Base-by-base conservation (phyloP, 2,888 invertebrate genomes). In the Drosophila prolongata region DNA sequence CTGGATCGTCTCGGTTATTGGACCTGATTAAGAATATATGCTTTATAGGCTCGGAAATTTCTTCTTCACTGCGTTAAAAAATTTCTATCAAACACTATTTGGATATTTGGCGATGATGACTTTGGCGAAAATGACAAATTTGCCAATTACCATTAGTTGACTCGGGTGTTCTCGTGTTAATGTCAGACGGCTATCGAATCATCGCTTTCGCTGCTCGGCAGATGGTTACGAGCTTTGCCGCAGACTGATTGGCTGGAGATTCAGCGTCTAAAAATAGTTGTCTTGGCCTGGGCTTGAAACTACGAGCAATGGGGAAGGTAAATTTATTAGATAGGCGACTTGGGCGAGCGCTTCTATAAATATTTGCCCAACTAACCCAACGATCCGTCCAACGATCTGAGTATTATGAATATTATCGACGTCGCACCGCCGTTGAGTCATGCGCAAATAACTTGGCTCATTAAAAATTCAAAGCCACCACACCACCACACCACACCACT, bases 391-490 rank as follows among this genome's bases (percentile, higher is more conserved):
- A 27, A 6, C 27, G 11, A 30, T 30, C 14, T 2, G 35, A 54
- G 76, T 82, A 77, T 78, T 77, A 81, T 79, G 78, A 75, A 79
- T 77, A 49, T 50, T 81, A 84, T 80, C 69, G 82, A 81, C 80
- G 77, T 79, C 76, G 79, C 60, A 56, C n/a, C 19, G 49, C 10
- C 66, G 80, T 80, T 83, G 83, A 83, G 76, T 83, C 83, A 83
- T 83, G 80, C 79, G 85, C 85, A 79, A 85, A 85, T 77, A 83
- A 82, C 82, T 79, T 80, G 81, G 80, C 85, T 85, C 82, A 82
- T 83, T 83, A 83, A 77, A 85, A 79, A 83, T 83, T 80, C 83
- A 85, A 83, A 83, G 71, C 62, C 62, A 43, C 24, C 49, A 13
- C 54, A 13, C n/a, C 35, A 16, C 10, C 35, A 6, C 49, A 16